phyloP scores from a whole-genome alignment of 1,140 invertebrate species.

The Trichogramma pretiosum region DNA sequence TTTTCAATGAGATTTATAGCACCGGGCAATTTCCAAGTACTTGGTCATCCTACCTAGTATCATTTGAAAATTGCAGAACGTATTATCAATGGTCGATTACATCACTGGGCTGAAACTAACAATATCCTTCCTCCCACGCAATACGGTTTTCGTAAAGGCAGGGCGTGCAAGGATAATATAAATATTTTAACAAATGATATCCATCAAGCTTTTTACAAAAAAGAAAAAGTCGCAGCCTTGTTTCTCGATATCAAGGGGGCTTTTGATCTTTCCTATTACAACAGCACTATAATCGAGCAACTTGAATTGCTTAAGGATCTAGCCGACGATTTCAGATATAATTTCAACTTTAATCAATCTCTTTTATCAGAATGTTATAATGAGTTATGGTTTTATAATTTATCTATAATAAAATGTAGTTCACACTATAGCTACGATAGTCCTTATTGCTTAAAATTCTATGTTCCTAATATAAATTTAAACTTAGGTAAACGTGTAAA shows the following conservation, averaged over 20 bases:
- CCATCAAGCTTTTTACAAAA: not conserved
- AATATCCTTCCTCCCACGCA: not conserved
- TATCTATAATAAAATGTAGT: too few species aligned
- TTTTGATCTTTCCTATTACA: too few species aligned
- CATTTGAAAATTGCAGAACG: not conserved
- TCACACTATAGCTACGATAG: too few species aligned
- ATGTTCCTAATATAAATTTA: too few species aligned
- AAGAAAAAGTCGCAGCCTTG: not conserved
- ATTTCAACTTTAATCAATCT: too few species aligned
- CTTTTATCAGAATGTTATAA: too few species aligned
- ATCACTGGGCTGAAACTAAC: not conserved
- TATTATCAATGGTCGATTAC: not conserved
- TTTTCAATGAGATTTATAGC: not conserved
- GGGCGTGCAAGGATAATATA: not conserved
- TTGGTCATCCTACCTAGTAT: not conserved
- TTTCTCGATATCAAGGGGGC: conserved; percentile 10
- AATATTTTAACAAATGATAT: not conserved
- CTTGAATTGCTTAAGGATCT: too few species aligned
- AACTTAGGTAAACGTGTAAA: too few species aligned
- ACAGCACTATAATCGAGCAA: too few species aligned
- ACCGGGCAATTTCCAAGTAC: not conserved
- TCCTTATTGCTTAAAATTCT: too few species aligned
- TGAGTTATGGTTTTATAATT: too few species aligned
- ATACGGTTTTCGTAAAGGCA: not conserved
- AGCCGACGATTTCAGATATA: too few species aligned